A percentile compares a stretch with the other conserved stretches of the same genome.
phyloP scores from a whole-genome alignment of 2,797 vertebrate species.

The Eidolon dupreanum region DNA sequence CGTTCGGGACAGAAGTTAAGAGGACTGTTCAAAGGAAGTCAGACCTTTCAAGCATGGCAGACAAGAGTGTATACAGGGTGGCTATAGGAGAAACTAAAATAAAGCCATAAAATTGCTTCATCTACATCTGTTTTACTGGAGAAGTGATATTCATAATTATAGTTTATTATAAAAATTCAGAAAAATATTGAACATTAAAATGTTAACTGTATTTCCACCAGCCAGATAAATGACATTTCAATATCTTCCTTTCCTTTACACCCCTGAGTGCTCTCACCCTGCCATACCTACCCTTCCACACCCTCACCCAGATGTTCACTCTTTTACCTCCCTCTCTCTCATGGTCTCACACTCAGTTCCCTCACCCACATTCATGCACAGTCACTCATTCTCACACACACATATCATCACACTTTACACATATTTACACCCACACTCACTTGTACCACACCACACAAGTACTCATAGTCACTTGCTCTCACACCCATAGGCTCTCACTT shows the following conservation, averaged over 20 bases:
- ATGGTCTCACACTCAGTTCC: neutral
- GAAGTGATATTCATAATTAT: neutral
- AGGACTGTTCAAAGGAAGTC: neutral
- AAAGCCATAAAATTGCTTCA: neutral
- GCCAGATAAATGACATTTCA: neutral
- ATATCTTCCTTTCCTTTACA: neutral
- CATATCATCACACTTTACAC: neutral
- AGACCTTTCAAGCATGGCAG: neutral
- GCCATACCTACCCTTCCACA: accelerated
- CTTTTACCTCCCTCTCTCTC: neutral
- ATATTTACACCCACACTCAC: neutral
- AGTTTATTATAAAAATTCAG: neutral
- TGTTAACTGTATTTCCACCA: neutral
- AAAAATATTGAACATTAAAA: neutral
- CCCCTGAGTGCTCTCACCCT: accelerated
- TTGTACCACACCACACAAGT: too few relatives aligned
- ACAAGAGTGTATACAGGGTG: neutral
- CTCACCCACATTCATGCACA: neutral
- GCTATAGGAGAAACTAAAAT: neutral
- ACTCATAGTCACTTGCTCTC: neutral
- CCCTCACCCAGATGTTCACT: neutral
- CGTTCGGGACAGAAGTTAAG: neutral
- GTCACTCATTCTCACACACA: neutral
- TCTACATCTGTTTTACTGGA: neutral
- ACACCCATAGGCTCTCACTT: neutral